Base-by-base conservation (phyloP, 2,797 vertebrate species). In the Numenius phaeopus region DNA sequence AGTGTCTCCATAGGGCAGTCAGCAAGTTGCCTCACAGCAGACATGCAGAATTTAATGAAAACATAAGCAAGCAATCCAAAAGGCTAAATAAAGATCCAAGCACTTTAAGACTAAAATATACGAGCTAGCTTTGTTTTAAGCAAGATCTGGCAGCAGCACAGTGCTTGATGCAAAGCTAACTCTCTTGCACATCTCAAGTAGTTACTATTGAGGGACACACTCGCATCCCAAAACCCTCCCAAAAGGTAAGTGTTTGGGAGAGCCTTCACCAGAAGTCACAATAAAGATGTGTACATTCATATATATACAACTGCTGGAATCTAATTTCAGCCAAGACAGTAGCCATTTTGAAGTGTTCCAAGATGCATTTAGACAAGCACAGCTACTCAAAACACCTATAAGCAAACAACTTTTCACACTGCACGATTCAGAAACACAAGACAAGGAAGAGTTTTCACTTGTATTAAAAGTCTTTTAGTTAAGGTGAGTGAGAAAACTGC, bases 371-470 rank as follows among this genome's bases (percentile, higher is more conserved):
- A 29, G 34, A 73, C 24, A 67, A 70, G 32, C 27, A 67, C 18
- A 94, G 66, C 26, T 65, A 81, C 19, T 17, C 20, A 81, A 80
- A 42, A 42, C 29, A 49, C 16, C 21, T 15, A 58, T 2, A 52
- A 77, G 66, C 2, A 34, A 66, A 47, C 54, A 47, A 2, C 5
- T 44, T 55, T 19, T 59, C 61, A 32, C 47, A 73, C 26, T 26
- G 32, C 11, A 4, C 5, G 7, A 47, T 24, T 59, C 9, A 10
- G 40, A 61, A 81, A 76, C 26, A 57, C 0, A 0, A 84, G 12
- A 32, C 2, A 52, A 67, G 7, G 11, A 52, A 85, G 8, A 29
- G n/a, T 40, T 58, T 26, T 24, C 22, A 40, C 29, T 39, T 13
- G 6, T 10, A 42, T 12, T 59, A 7, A 47, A 17, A 66, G 13